phyloP scores from a whole-genome alignment of 2,797 vertebrate species.

The Acropternis orthonyx region DNA sequence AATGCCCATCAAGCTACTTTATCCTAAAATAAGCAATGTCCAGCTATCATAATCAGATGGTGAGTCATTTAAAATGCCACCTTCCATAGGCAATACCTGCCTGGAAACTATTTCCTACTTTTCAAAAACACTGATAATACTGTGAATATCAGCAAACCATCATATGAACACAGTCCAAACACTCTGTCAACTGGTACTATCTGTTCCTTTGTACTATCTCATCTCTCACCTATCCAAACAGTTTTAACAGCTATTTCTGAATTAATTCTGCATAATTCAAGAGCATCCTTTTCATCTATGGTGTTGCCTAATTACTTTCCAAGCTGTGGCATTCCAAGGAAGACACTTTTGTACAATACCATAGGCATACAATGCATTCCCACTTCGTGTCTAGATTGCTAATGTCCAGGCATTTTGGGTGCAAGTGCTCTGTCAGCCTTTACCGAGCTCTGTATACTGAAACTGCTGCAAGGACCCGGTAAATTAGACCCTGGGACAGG shows the following conservation, averaged over 20 bases:
- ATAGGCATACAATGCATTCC: rapidly evolving
- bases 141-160: not conserved
- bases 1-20: not conserved
- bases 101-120: not conserved
- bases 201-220: not conserved
- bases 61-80: not conserved
- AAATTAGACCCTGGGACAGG: not conserved
- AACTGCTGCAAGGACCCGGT: not conserved
- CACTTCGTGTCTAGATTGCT: rapidly evolving
- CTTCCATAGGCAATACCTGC: not conserved
- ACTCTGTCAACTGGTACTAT: not conserved
- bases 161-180: not conserved
- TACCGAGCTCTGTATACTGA: not conserved
- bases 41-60: not conserved
- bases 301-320: not conserved
- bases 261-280: not conserved
- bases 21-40: not conserved
- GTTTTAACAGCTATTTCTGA: not conserved
- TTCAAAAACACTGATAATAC: not conserved
- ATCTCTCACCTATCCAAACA: not conserved
- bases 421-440: not conserved
- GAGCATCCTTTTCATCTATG: not conserved
- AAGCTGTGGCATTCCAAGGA: rapidly evolving
- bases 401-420: not conserved
- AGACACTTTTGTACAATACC: not conserved